Percentiles rank a stretch among this genome's conserved stretches.
Evolutionary conservation across 2,113 vertebrate species (phyloP).

Genomic region (Amphiprion percula): DNA sequence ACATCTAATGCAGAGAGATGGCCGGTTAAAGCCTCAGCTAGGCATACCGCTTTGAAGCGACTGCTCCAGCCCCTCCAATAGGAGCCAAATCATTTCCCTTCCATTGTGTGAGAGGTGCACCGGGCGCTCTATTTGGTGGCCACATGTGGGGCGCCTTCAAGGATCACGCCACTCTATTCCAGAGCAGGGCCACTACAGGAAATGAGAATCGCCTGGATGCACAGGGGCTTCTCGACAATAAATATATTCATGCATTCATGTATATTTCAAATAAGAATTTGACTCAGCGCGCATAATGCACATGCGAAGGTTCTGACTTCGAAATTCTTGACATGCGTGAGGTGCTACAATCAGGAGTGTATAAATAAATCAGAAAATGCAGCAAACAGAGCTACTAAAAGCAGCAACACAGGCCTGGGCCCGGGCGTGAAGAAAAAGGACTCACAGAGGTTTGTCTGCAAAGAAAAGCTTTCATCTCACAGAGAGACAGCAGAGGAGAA

Average conservation of each 20-base stretch:
- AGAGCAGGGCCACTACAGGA: conserved; percentile 62
- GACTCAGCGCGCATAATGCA: conserved; percentile 68
- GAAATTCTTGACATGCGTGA: conserved; percentile 60
- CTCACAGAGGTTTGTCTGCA: conserved; percentile 64
- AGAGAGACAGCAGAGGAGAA: conserved; percentile 58
- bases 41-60: conserved; percentile 75
- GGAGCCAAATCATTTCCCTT: conserved; percentile 80
- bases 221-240: conserved; percentile 47
- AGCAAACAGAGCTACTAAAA: conserved; percentile 71
- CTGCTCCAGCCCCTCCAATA: conserved; percentile 59
- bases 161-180: conserved; percentile 76
- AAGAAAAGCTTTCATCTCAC: conserved; percentile 70
- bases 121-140: conserved; percentile 58
- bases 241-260: conserved; percentile 78
- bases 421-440: conserved; percentile 14
- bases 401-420: conserved; percentile 50
- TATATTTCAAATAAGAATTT: conserved; percentile 73
- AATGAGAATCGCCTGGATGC: conserved; percentile 64
- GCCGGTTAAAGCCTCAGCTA: conserved; percentile 72
- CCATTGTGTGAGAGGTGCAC: conserved; percentile 66
- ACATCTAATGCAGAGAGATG: conserved; percentile 77
- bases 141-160: conserved; percentile 66
- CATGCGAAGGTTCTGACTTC: conserved; percentile 56
- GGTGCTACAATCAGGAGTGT: conserved; percentile 71
- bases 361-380: conserved; percentile 80